phyloP scores from a whole-genome alignment of 2,113 vertebrate genomes.

The Tetrax tetrax region DNA sequence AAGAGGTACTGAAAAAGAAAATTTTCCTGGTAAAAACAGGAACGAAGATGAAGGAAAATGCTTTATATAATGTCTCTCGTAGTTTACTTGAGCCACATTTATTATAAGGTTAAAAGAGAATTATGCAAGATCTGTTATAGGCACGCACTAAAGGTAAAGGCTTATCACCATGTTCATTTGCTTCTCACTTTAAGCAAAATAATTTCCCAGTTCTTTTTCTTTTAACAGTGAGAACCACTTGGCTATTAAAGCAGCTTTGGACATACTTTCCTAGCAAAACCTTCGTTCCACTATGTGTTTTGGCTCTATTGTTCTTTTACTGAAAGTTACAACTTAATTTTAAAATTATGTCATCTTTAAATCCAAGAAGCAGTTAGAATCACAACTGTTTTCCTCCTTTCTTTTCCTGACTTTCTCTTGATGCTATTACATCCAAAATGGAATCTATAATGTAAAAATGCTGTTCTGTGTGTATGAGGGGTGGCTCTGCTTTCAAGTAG shows the following conservation, averaged over 20 bases:
- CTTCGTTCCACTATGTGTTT: background rate
- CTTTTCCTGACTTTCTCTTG: background rate
- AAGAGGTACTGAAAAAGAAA: background rate
- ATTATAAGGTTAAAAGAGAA: background rate
- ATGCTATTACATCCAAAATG: background rate
- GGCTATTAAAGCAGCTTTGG: background rate
- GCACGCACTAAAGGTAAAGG: background rate
- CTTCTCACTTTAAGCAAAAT: background rate
- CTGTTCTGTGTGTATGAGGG: background rate
- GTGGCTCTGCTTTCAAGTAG: background rate
- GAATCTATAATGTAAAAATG: background rate
- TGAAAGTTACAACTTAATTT: background rate
- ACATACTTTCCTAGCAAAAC: background rate
- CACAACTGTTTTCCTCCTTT: background rate
- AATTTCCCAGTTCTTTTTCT: background rate
- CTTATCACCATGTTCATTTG: background rate
- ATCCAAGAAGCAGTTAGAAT: background rate
- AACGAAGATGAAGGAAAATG: background rate
- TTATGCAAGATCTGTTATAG: background rate
- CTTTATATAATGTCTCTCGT: background rate
- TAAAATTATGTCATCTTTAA: background rate
- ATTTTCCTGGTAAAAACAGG: background rate
- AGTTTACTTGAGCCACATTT: background rate
- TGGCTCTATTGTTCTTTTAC: background rate
- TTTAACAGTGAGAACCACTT: background rate